Evolutionary conservation across 2,113 vertebrate genomes (phyloP).

Genomic region (Hippocampus mohnikei): DNA sequence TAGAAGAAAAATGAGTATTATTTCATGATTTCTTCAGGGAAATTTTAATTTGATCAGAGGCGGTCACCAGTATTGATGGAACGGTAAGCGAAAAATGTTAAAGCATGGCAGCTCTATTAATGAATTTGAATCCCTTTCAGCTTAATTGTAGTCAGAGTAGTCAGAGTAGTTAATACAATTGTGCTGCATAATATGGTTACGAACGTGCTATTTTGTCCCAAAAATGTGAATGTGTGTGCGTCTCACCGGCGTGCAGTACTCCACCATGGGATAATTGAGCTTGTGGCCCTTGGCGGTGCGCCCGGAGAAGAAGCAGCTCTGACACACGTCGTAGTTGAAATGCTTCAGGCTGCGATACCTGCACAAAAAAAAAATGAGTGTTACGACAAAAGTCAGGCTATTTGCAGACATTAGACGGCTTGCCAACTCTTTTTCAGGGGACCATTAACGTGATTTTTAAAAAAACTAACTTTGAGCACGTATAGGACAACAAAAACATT

Average conservation of each 20-base stretch:
- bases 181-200: neutral
- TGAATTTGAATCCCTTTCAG: no score
- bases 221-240: slow-evolving; percentile 6
- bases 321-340: slow-evolving; percentile 98
- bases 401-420: neutral
- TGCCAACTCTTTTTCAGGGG: no score
- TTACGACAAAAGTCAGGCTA: slow-evolving; percentile 10
- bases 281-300: slow-evolving; percentile 97
- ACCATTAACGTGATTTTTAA: no score
- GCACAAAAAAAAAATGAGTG: slow-evolving; percentile 23
- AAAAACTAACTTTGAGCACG: no score
- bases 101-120: neutral
- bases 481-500: no score
- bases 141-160: no score
- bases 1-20: slow-evolving; percentile 26
- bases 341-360: slow-evolving; percentile 98
- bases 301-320: slow-evolving; percentile 98
- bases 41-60: slow-evolving; percentile 36
- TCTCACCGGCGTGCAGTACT: slow-evolving; percentile 96
- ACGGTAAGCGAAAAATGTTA: neutral
- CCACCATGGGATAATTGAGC: slow-evolving; percentile 97
- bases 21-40: slow-evolving; percentile 38
- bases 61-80: neutral
- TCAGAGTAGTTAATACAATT: no score
- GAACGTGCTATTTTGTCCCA: no score